Evolutionary conservation across 2,113 vertebrate species (phyloP).

Genomic region (Hippocampus comes): DNA sequence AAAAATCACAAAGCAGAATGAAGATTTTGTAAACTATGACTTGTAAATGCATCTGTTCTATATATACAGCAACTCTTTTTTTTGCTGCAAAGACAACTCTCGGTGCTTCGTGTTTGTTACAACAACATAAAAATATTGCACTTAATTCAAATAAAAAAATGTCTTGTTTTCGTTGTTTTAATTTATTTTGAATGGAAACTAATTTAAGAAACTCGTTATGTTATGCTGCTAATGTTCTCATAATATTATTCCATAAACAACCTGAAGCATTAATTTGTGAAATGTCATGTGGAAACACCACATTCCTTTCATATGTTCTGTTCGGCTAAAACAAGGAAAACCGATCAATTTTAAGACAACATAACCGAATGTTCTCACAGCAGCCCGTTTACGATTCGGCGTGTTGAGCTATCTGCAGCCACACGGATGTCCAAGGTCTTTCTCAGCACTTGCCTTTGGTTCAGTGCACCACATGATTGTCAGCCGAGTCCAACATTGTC

Average conservation of each 20-base stretch:
- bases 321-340: background rate
- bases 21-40: too few species aligned
- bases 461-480: slow-evolving; percentile 61
- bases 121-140: background rate
- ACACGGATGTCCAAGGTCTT: slow-evolving; percentile 51
- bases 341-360: background rate
- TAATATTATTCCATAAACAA: background rate
- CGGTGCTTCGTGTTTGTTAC: background rate
- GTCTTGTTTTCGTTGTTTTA: background rate
- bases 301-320: too few species aligned
- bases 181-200: background rate
- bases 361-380: too few species aligned
- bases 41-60: too few species aligned
- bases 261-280: background rate
- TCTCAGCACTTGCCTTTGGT: slow-evolving; percentile 55
- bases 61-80: background rate
- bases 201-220: background rate
- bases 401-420: slow-evolving; percentile 20
- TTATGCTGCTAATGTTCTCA: background rate
- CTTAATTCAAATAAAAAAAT: background rate
- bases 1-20: too few species aligned
- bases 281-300: background rate
- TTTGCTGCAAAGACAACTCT: background rate
- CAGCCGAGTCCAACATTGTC: slow-evolving; percentile 51
- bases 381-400: too few species aligned